Evolutionary conservation across 2,797 vertebrate genomes (phyloP).

Genomic region (Silurus lanzhouensis): DNA sequence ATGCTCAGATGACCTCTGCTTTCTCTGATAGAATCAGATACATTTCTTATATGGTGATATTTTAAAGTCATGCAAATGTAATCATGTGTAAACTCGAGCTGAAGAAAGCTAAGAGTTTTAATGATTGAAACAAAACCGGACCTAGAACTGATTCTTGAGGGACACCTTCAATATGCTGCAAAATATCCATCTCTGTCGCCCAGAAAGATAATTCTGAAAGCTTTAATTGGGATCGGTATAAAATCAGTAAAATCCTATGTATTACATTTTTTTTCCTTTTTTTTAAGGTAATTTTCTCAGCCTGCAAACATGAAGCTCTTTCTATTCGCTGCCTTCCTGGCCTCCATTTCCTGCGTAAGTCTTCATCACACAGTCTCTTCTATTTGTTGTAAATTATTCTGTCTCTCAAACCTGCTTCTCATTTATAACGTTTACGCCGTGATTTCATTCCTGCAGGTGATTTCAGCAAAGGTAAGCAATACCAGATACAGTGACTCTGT

Average conservation of each 20-base stretch:
- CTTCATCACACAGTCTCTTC: background rate
- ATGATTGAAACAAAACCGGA: background rate
- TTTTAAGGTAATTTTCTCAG: slow-evolving; percentile 13
- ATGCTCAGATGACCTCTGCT: background rate
- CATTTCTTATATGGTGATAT: background rate
- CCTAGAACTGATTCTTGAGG: background rate
- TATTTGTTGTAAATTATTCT: background rate
- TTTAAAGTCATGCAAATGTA: background rate
- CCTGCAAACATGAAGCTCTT: slow-evolving; percentile 44
- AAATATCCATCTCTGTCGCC: no score
- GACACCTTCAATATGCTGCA: background rate
- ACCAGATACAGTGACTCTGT: background rate
- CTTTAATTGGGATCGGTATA: background rate
- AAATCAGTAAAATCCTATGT: background rate
- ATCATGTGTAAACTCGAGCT: background rate
- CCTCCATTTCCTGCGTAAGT: slow-evolving; percentile 36
- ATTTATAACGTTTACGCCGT: background rate
- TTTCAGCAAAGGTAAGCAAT: slow-evolving; percentile 46
- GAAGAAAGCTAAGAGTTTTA: background rate
- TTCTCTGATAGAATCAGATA: background rate
- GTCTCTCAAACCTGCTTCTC: background rate
- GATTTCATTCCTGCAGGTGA: slow-evolving; percentile 32
- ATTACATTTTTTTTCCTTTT: background rate
- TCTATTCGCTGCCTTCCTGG: slow-evolving; percentile 28
- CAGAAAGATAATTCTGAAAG: no score